Evolutionary conservation across 2,888 invertebrate species (phyloP).

Genomic region (Bhutanitis thaidina): DNA sequence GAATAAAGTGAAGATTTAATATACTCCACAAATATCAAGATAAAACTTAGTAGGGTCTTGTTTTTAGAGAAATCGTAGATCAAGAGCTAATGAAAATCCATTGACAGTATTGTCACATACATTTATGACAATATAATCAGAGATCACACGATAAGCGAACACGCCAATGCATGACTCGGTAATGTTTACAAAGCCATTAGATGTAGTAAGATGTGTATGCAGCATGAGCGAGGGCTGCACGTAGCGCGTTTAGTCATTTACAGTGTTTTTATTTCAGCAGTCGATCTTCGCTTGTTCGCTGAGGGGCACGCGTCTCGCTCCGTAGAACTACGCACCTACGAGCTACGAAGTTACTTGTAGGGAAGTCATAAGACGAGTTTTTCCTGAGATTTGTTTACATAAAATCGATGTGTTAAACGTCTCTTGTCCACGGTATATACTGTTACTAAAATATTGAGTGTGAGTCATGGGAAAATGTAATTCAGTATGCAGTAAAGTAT

Average conservation of each 20-base stretch:
- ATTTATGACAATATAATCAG: slow-evolving; percentile 14
- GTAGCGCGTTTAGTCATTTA: slow-evolving; percentile 27
- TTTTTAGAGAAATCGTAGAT: not conserved
- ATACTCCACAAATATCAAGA: no score
- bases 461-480: no score
- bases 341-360: slow-evolving; percentile 45
- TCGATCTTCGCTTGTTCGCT: slow-evolving; percentile 50
- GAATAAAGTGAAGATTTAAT: no score
- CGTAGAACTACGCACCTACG: slow-evolving; percentile 37
- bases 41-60: no score
- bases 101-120: not conserved
- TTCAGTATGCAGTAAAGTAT: no score
- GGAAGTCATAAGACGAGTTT: slow-evolving; percentile 1
- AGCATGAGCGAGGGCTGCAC: slow-evolving; percentile 5
- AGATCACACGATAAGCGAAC: slow-evolving; percentile 40
- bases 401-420: not conserved
- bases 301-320: slow-evolving; percentile 34
- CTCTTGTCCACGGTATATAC: not conserved
- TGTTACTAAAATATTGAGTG: no score
- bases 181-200: slow-evolving; percentile 47
- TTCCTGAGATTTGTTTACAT: not conserved
- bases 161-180: slow-evolving; percentile 35
- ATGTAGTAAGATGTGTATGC: slow-evolving; percentile 21
- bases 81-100: slow-evolving; percentile 1
- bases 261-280: slow-evolving; percentile 36